A percentile compares a stretch with the other conserved stretches of the same genome.
Evolutionary conservation across 2,888 invertebrate species (phyloP).

Genomic region (Sinohyriopsis cumingii): DNA sequence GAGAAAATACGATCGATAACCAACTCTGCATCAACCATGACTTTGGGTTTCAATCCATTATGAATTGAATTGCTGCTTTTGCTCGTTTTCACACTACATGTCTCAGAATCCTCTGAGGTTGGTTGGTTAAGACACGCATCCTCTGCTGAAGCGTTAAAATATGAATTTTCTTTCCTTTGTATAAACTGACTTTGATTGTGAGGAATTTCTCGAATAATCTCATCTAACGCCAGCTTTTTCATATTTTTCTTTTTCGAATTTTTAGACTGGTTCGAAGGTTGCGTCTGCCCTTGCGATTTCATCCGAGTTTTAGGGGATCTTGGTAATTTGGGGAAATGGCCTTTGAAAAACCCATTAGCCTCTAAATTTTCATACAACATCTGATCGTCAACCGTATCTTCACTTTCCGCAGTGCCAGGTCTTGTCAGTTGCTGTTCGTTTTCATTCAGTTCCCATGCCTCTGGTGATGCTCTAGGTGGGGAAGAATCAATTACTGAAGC

Average conservation of each 20-base stretch:
- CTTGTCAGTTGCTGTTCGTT: slow-evolving; percentile 19
- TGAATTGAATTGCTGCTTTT: slow-evolving; percentile 36
- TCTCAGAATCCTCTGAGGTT: slow-evolving; percentile 49
- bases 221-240: slow-evolving; percentile 44
- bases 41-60: slow-evolving; percentile 30
- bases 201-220: slow-evolving; percentile 57
- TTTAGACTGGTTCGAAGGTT: slow-evolving; percentile 14
- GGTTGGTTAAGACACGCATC: slow-evolving; percentile 48
- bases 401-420: slow-evolving; percentile 29
- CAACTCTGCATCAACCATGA: slow-evolving; percentile 49
- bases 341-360: slow-evolving; percentile 50
- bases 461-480: slow-evolving; percentile 13
- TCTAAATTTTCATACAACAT: slow-evolving; percentile 48
- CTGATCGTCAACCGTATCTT: slow-evolving; percentile 39
- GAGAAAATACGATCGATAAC: slow-evolving; percentile 57
- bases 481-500: slow-evolving; percentile 52
- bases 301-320: slow-evolving; percentile 24
- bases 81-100: slow-evolving; percentile 42
- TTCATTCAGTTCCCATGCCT: slow-evolving; percentile 18
- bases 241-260: slow-evolving; percentile 26
- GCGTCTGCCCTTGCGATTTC: slow-evolving; percentile 14
- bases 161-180: slow-evolving; percentile 32
- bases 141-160: slow-evolving; percentile 38
- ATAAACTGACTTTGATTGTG: slow-evolving; percentile 16
- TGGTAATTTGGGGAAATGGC: slow-evolving; percentile 21